Evolutionary conservation across 2,113 vertebrate species (phyloP), one percentile per base, ranked within the genome.

Genomic region (pig (Sus scrofa)): DNA sequence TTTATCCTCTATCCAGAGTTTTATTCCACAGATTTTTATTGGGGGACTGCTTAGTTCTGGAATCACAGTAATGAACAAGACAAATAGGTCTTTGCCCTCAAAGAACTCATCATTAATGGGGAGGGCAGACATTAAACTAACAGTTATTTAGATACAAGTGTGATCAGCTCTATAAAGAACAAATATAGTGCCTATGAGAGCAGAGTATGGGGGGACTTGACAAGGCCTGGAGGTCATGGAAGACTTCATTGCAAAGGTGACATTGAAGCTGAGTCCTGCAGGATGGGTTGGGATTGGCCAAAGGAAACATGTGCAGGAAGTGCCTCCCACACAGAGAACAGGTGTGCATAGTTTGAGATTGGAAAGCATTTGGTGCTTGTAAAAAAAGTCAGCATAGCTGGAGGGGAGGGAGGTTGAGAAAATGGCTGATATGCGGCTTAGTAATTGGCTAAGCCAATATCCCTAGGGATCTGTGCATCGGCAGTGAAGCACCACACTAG

Each of bases 61-160:
- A 39, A 13, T 91, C 39, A 73, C 50, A 74, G 37, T 74, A 52
- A 74, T 24, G 34, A 90, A 63, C 34, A 83, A 90, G 50, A 90
- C 18, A 52, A 83, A 60, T 3, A 81, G 34, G 4, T 52, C 58
- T 54, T 86, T 63, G 60, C 52, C 58, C 24, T 67, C 65, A 1
- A 10, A 54, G 71, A n/a, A 56, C 22, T 91, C 50, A 67, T 74
- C 54, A 15, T 44, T 30, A 37, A 56, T n/a, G 68, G 24, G 37
- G 70, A 87, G 92, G 58, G 20, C 50, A 54, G 39, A 82, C 70
- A 37, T 62, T 32, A 63, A 39, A 71, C 68, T 91, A 32, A 20
- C 37, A 56, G 30, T 11, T 13, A 58, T 39, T 88, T 77, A 91
- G 82, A 60, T 13, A 9, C 26, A 50, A 18, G 37, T 26, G 58